These are phyloP conservation scores for Channa maculata DNA, from an alignment of 2,113 vertebrate species.

Conservation along the genomic window DNA sequence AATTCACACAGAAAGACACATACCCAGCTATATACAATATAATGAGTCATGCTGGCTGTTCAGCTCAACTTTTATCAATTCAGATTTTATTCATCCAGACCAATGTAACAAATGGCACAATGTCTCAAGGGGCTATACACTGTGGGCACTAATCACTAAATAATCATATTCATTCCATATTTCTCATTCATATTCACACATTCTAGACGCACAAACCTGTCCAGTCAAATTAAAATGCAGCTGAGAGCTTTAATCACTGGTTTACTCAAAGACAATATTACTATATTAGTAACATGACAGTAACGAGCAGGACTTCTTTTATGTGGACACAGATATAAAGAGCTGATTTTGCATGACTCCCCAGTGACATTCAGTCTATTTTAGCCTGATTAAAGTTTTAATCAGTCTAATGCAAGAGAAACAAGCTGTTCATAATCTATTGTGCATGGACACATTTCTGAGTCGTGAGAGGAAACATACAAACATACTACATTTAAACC, in stretches of 20 bases:
- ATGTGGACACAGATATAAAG: constrained; percentile 45
- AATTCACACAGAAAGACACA: constrained; percentile 27
- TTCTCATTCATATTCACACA: constrained; percentile 28
- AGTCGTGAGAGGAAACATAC: constrained; percentile 53
- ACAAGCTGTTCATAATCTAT: constrained; percentile 75
- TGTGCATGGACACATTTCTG: constrained; percentile 57
- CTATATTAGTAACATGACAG: constrained; percentile 47
- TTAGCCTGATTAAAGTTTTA: constrained; percentile 75
- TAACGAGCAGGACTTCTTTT: constrained; percentile 55
- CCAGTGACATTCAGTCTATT: constrained; percentile 66
- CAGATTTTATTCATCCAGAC: too few relatives aligned
- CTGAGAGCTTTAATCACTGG: constrained; percentile 47
- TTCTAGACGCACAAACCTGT: constrained; percentile 45
- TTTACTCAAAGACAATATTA: too few relatives aligned
- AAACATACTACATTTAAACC: constrained; percentile 19
- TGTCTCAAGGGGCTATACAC: too few relatives aligned
- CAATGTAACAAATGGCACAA: too few relatives aligned
- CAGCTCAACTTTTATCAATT: too few relatives aligned
- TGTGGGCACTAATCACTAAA: constrained; percentile 34
- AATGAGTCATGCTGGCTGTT: background rate
- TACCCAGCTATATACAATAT: constrained; percentile 6
- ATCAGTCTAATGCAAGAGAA: constrained; percentile 70
- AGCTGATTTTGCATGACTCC: constrained; percentile 65
- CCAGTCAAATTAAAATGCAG: constrained; percentile 59
- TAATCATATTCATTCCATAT: constrained; percentile 12